phyloP scores from a whole-genome alignment of 2,888 invertebrate genomes.

The Cancer borealis region DNA sequence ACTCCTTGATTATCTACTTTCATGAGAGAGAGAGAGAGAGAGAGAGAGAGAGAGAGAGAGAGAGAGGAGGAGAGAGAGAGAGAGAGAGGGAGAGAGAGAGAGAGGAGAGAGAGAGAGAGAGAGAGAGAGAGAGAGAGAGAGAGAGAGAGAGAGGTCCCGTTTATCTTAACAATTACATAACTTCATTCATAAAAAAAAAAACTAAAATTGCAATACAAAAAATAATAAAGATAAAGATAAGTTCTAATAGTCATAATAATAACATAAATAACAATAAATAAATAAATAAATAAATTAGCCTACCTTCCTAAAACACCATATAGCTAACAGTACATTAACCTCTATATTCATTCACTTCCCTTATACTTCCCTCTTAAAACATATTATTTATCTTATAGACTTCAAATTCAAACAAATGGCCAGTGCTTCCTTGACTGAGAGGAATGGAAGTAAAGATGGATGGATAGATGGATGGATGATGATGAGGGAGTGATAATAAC shows the following conservation, averaged over 20 bases:
- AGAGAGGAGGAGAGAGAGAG: not conserved
- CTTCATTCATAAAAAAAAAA: too few species aligned
- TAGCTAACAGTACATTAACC: not conserved
- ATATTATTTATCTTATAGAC: not conserved
- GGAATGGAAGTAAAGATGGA: not conserved
- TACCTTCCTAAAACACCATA: not conserved
- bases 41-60: conserved; percentile 20
- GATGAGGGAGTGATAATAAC: not conserved
- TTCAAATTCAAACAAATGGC: not conserved
- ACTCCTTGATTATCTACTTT: not conserved
- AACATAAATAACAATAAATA: not conserved
- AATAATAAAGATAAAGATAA: too few species aligned
- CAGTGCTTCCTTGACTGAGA: not conserved
- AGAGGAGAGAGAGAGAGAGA: not conserved
- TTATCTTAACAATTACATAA: too few species aligned
- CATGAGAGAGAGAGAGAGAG: not conserved
- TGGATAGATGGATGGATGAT: conserved; percentile 8
- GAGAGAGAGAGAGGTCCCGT: not conserved
- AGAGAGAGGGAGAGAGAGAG: conserved; percentile 8
- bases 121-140: not conserved
- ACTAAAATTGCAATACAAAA: too few species aligned
- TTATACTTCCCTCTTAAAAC: not conserved
- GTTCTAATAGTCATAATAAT: not conserved
- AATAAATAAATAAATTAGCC: not conserved
- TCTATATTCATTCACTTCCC: not conserved